Evolutionary conservation across 2,797 vertebrate species (phyloP).

Genomic region (Sebastes vulpes): DNA sequence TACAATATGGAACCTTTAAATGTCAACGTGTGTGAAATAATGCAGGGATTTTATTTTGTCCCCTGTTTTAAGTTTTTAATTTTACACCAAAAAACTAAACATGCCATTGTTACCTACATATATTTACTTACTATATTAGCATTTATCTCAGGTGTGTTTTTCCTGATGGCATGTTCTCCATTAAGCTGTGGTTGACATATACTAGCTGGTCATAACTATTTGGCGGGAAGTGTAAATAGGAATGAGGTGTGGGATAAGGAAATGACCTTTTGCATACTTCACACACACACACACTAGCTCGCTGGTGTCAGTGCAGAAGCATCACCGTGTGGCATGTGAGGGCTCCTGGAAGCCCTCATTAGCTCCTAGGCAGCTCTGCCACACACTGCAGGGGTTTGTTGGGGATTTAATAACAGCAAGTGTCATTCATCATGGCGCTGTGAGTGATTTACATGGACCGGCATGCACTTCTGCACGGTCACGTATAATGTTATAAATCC

Average conservation of each 20-base stretch:
- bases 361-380: slow-evolving; percentile 23
- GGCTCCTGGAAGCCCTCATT: slow-evolving; percentile 44
- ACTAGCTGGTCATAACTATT: slow-evolving; percentile 26
- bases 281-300: slow-evolving; percentile 2
- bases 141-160: background rate
- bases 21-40: background rate
- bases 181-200: background rate
- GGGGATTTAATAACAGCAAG: slow-evolving; percentile 62
- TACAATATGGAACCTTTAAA: background rate
- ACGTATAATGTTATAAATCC: slow-evolving; percentile 47
- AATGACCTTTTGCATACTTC: slow-evolving; percentile 32
- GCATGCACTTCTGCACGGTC: slow-evolving; percentile 42
- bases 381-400: slow-evolving; percentile 33
- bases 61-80: background rate
- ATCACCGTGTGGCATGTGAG: slow-evolving; percentile 3
- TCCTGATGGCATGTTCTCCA: background rate
- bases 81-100: background rate
- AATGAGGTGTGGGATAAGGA: slow-evolving; percentile 7
- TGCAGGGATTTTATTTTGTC: background rate
- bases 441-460: slow-evolving; percentile 54
- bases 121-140: background rate
- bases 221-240: slow-evolving; percentile 15
- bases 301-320: slow-evolving; percentile 32
- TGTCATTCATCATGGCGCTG: slow-evolving; percentile 52
- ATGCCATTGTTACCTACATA: background rate